Evolutionary conservation across 2,797 vertebrate species (phyloP), one percentile per base, ranked within the genome.

Genomic region (Iguana delicatissima): DNA sequence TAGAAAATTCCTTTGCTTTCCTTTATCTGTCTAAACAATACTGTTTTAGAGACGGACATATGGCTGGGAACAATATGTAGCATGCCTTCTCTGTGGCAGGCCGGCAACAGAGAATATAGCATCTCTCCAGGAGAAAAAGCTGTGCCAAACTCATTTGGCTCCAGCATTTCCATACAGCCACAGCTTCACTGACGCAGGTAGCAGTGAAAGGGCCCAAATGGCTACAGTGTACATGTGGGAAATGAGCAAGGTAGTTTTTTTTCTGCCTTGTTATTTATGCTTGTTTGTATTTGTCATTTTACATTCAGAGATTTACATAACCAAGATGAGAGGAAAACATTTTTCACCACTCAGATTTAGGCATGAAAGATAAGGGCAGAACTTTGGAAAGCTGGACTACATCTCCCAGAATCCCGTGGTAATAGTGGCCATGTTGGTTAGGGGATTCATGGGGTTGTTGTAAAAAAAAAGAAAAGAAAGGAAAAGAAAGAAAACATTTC

Each of bases 21-120:
- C 84, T 77, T 55, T 0, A 0, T 22, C 0, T 0, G 74, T 74
- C 0, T 0, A 67, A 91, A 91, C 86, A 85, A 86, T 86, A 46
- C n/a, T 0, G 22, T 92, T 24, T 62, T 0, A 42, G 91, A 90
- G 85, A 64, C 80, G 52, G 88, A 94, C 94, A 96, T 95, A 96
- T 96, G 95, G 94, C 91, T 16, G 0, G 92, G 72, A 93, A 91
- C 93, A 94, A 92, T 46, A 4, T 92, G 94, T 4, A 8, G 91
- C 0, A 0, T 80, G 84, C 92, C 0, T 18, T 86, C 77, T 35
- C 13, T 35, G 81, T 1, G 10, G 90, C 89, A 93, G 94, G 89
- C 91, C 8, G 77, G 94, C 94, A 93, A 92, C 89, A 87, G 77
- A 1, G 3, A 67, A 84, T 91, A 84, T 3, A 82, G 84, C 87